Evolutionary conservation across 2,797 vertebrate genomes (phyloP), one percentile per base, ranked within the genome.

Genomic region (Ibycter americanus): DNA sequence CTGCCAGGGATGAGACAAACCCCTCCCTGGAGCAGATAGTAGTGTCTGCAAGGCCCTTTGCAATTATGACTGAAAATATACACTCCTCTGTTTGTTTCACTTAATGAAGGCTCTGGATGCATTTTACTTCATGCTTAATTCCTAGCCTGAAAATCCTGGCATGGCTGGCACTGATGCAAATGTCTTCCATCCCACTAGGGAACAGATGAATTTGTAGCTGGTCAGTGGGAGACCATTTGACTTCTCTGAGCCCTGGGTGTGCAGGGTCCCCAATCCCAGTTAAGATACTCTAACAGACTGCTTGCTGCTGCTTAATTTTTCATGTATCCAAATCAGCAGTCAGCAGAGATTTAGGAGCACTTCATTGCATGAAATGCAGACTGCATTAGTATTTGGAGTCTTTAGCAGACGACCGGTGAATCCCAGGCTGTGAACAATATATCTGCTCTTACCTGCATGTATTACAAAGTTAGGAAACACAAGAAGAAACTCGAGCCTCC

Each of bases 1-100:
- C 63, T 93, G 70, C 44, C 81, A 87, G 52, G 27, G 38, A 78
- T 36, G 66, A 79, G 46, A 95, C n/a, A 90, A 96, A 97, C 70
- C 26, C 32, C 49, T 82, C 38, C 36, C 51, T 38, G 32, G 18
- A 88, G 86, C 70, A 94, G 29, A 82, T 25, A 18, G 0, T n/a
- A 56, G 9, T 54, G n/a, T 13, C 44, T 84, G 55, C 38, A 94
- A 67, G 29, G 67, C 77, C 55, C 29, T 77, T 74, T 40, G 38
- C n/a, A 80, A 19, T 34, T 83, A 83, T 77, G 68, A 55, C 32
- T 70, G 68, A 56, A 82, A 86, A 80, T 36, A 85, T 22, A 55
- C 65, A 5, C n/a, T 62, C 22, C 15, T 36, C 29, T 77, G 5
- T 42, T 77, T 54, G 9, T 81, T 70, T 74, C 74, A 52, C 31